Conservation (phyloP, 2,888 invertebrate genomes). For the Megaustenia siamemsis region DNA sequence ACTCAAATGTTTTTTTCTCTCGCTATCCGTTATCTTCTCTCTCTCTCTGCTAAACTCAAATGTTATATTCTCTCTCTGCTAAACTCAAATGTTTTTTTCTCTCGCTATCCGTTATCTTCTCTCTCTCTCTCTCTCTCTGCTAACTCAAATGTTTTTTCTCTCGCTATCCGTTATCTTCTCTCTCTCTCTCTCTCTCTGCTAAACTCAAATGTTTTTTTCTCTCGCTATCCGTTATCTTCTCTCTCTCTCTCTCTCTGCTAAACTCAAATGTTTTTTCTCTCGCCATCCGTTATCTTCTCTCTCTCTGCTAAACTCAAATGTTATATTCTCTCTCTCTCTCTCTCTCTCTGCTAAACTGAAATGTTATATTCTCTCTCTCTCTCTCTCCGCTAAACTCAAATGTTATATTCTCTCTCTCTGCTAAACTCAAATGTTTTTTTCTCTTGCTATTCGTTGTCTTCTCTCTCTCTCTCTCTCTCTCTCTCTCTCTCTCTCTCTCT, state of each 20-base stretch:
- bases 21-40: too few relatives aligned
- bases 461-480: slow-evolving; percentile 35
- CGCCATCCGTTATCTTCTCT: slow-evolving; percentile 30
- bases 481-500: slow-evolving; percentile 38
- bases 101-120: too few relatives aligned
- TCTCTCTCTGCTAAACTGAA: not conserved
- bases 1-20: not conserved
- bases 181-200: slow-evolving; percentile 1
- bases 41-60: too few relatives aligned
- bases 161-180: too few relatives aligned
- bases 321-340: slow-evolving; percentile 19
- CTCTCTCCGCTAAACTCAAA: too few relatives aligned
- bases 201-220: not conserved
- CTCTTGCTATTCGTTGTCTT: slow-evolving; percentile 4
- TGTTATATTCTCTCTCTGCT: not conserved
- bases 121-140: too few relatives aligned
- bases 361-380: too few relatives aligned
- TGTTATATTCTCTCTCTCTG: not conserved
- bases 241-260: not conserved
- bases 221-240: too few relatives aligned
- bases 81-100: not conserved
- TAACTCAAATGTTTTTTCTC: not conserved
- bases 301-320: too few relatives aligned
- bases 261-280: slow-evolving; percentile 7
- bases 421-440: not conserved